These are phyloP conservation scores for Scaptomyza polygonia DNA, from an alignment of 2,888 invertebrate genomes.

Conservation along the genomic window DNA sequence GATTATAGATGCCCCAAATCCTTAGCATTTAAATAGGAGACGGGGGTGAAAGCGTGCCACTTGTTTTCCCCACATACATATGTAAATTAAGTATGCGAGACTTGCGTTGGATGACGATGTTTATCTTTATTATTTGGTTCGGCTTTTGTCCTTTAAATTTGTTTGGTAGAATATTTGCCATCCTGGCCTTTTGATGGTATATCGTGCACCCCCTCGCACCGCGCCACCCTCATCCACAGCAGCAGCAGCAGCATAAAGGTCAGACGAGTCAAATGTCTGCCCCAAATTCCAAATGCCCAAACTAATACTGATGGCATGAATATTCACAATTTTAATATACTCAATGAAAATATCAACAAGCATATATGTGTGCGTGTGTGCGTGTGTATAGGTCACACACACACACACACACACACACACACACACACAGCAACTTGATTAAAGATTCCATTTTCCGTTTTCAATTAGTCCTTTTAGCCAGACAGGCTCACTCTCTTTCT, in stretches of 20 bases:
- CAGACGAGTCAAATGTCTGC: slow-evolving; percentile 44
- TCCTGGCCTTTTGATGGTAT: slow-evolving; percentile 41
- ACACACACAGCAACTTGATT: slow-evolving; percentile 10
- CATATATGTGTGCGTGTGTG: neutral
- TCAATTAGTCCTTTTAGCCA: neutral
- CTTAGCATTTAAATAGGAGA: slow-evolving; percentile 5
- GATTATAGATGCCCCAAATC: slow-evolving; percentile 42
- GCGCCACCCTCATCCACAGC: too few species aligned
- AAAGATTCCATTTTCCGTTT: slow-evolving; percentile 7
- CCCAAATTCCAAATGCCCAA: slow-evolving; percentile 1
- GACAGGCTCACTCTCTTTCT: neutral
- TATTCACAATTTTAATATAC: slow-evolving; percentile 37
- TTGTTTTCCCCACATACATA: neutral
- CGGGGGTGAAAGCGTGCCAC: neutral
- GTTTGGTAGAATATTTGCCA: slow-evolving; percentile 51
- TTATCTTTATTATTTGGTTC: slow-evolving; percentile 36
- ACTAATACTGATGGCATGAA: slow-evolving; percentile 18
- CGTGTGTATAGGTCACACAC: slow-evolving; percentile 4
- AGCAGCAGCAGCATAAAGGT: slow-evolving; percentile 33
- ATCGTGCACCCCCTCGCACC: slow-evolving; percentile 15
- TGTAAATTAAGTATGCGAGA: slow-evolving; percentile 1
- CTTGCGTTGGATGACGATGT: slow-evolving; percentile 21
- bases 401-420: neutral
- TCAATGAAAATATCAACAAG: neutral
- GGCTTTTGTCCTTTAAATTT: slow-evolving; percentile 42